These are phyloP conservation scores for Scolanthus callimorphus DNA, from an alignment of 92 coral and sea anemone genomes.

Conservation along the genomic window DNA sequence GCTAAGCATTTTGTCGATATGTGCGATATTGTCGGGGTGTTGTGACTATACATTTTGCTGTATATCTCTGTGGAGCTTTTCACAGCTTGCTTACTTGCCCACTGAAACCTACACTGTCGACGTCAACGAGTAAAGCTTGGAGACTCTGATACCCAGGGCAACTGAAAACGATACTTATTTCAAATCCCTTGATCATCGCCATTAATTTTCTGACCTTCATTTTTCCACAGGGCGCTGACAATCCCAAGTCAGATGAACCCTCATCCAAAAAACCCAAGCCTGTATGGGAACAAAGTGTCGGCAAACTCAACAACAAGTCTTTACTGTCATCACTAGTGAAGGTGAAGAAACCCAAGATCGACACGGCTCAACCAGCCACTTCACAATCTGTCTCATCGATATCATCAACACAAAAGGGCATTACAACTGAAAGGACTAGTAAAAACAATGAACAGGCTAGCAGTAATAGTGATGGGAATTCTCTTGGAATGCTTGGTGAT, in stretches of 20 bases:
- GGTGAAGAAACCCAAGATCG: constrained; percentile 36
- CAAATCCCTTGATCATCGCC: too few relatives aligned
- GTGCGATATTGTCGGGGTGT: too few relatives aligned
- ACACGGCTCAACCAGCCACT: neutral
- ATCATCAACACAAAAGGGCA: neutral
- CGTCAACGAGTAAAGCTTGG: too few relatives aligned
- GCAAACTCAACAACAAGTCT: constrained; percentile 54
- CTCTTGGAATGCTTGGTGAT: constrained; percentile 62
- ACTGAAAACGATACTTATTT: too few relatives aligned
- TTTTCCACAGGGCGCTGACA: constrained; percentile 7
- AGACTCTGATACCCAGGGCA: too few relatives aligned
- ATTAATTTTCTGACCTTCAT: neutral
- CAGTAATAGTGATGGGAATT: neutral
- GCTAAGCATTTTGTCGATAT: too few relatives aligned
- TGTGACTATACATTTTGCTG: too few relatives aligned
- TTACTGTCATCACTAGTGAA: constrained; percentile 62
- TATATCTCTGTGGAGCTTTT: too few relatives aligned
- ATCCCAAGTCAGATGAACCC: constrained; percentile 30
- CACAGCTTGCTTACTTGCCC: too few relatives aligned
- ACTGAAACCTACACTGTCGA: too few relatives aligned
- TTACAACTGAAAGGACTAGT: neutral
- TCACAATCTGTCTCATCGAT: neutral
- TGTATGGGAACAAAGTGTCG: constrained; percentile 62
- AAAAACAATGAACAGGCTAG: neutral
- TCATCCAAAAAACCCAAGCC: constrained; percentile 51